Conservation (phyloP, 1,140 invertebrate genomes). For the Drosophila ogumai region DNA sequence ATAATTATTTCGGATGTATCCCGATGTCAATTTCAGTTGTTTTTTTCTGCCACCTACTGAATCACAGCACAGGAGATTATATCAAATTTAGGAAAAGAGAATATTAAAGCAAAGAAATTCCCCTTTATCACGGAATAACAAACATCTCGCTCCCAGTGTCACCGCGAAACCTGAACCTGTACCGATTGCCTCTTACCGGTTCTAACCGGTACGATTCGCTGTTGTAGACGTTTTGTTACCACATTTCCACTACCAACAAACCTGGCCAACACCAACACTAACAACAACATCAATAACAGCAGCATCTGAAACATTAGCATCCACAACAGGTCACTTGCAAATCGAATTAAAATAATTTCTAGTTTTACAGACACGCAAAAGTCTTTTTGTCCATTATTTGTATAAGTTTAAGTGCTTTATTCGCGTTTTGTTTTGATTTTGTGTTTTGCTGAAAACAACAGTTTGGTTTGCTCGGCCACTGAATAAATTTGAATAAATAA, state of each 20-base stretch:
- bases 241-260: conserved; percentile 36
- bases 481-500: conserved; percentile 32
- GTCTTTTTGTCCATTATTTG: conserved; percentile 1
- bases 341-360: conserved; percentile 68
- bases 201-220: conserved; percentile 62
- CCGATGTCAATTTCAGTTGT: background rate
- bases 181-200: conserved; percentile 58
- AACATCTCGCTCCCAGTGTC: conserved; percentile 13
- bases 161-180: conserved; percentile 52
- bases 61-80: conserved; percentile 6
- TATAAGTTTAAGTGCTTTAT: conserved; percentile 17
- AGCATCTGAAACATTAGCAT: conserved; percentile 14
- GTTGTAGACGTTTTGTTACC: conserved; percentile 28
- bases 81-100: conserved; percentile 3
- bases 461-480: conserved; percentile 19
- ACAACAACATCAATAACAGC: background rate
- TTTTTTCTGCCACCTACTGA: conserved; percentile 26
- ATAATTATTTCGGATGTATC: conserved; percentile 28
- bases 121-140: conserved; percentile 14
- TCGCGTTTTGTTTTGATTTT: conserved; percentile 57
- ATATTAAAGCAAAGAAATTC: conserved; percentile 7
- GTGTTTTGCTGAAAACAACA: conserved; percentile 9
- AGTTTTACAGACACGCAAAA: conserved; percentile 21
- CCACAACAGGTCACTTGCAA: conserved; percentile 39
- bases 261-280: conserved; percentile 8